phyloP scores from a whole-genome alignment of 35 echinoderm and acorn worm species.

The Strongylocentrotus purpuratus region DNA sequence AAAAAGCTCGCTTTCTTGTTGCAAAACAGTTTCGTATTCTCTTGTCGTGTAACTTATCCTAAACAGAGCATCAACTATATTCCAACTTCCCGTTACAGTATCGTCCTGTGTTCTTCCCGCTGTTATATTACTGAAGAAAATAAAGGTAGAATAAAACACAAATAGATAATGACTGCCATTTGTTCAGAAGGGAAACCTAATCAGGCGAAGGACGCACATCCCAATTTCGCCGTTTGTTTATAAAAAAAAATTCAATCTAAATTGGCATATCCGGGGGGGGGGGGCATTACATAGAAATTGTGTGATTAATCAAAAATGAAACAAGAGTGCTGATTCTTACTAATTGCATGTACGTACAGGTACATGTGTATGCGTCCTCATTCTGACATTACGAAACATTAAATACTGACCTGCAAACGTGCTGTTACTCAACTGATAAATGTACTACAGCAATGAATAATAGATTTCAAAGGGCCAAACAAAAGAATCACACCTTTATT shows the following conservation, averaged over 20 bases:
- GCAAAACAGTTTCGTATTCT: neutral
- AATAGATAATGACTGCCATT: neutral
- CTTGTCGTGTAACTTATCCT: neutral
- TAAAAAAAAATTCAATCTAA: neutral
- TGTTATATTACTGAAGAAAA: neutral
- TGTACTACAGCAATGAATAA: neutral
- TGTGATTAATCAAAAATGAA: too few relatives aligned
- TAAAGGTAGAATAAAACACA: neutral
- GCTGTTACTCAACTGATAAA: neutral
- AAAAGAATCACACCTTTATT: neutral
- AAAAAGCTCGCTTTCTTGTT: too few relatives aligned
- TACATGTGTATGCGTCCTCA: too few relatives aligned
- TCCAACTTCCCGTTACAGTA: neutral
- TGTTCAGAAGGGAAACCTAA: neutral
- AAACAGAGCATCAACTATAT: neutral
- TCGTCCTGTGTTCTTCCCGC: neutral
- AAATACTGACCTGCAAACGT: neutral
- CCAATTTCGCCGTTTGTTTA: neutral
- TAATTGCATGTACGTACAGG: too few relatives aligned
- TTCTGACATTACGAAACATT: too few relatives aligned
- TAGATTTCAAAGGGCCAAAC: neutral
- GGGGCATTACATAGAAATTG: too few relatives aligned
- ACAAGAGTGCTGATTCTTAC: too few relatives aligned
- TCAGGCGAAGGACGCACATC: neutral
- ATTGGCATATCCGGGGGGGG: too few relatives aligned